Evolutionary conservation across 1,140 invertebrate genomes (phyloP), one percentile per base, ranked within the genome.

Genomic region (Dermatophagoides farinae): DNA sequence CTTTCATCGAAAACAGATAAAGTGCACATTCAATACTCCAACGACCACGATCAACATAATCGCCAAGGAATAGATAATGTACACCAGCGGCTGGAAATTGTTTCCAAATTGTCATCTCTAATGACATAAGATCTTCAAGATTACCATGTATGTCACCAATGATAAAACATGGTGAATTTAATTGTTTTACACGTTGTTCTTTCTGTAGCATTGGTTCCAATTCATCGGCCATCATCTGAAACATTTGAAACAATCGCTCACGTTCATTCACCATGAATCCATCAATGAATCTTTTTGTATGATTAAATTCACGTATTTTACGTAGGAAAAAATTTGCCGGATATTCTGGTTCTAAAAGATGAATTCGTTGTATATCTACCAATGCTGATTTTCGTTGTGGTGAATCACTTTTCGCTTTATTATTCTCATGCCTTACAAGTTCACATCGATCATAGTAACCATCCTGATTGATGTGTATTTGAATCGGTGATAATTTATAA

Each of bases 1-100:
- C 64, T 68, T 82, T 82, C 62, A 80, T 78, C 18, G 78, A 72
- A 67, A 82, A 78, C n/a, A 82, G 67, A 66, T 81, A 80, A 6
- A 20, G 25, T 4, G 37, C 39, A 38, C 55, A 61, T 37, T 82
- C 80, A 43, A 81, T 66, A 41, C 80, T 77, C 68, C 71, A 76
- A 8, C 72, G 70, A 9, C 79, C 79, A 61, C 80, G 68, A 67
- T 82, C 80, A 0, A 82, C 80, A 69, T 81, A 82, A 69, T 82
- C 80, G 1, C 80, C 80, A 12, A 82, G 72, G 66, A 81, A 82
- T 0, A 82, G 67, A 62, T 82, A 75, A 39, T 72, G 72, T 1
- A 77, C 75, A 6, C 79, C 79, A 16, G 79, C 66, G 6, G 74
- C 63, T 2, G 77, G 76, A 14, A 77, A 78, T 66, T 78, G 71